Percentiles rank a stretch among this genome's conserved stretches.
Conservation (phyloP, 2,113 vertebrate species). For the Dasypus novemcinctus region DNA sequence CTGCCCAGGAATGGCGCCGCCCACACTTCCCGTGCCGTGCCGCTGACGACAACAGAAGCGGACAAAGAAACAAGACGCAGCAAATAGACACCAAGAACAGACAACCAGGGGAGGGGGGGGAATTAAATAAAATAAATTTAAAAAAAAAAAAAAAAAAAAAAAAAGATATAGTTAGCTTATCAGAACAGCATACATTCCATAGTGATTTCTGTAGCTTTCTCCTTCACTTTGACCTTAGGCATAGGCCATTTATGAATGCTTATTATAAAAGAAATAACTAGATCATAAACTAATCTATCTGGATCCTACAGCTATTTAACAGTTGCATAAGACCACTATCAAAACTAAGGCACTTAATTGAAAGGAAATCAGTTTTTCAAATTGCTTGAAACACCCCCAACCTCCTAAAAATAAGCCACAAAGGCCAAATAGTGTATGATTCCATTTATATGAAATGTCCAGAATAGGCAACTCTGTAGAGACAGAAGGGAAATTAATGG, state of each 20-base stretch:
- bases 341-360: not conserved
- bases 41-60: no score
- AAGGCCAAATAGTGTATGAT: not conserved
- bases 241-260: not conserved
- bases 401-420: not conserved
- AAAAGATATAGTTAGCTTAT: no score
- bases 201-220: not conserved
- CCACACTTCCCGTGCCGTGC: no score
- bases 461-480: not conserved
- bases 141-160: no score
- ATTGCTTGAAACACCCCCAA: not conserved
- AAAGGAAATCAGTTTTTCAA: not conserved
- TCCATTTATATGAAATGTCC: not conserved
- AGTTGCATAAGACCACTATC: not conserved
- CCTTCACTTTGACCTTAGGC: conserved; percentile 10
- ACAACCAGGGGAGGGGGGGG: no score
- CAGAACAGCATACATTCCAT: not conserved
- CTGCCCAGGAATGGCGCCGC: no score
- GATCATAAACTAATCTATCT: not conserved
- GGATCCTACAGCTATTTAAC: not conserved
- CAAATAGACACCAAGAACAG: no score
- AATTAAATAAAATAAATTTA: no score
- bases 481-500: not conserved
- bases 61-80: no score
- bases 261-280: not conserved